These are phyloP conservation scores for Clepsis dumicolana DNA, from an alignment of 2,888 invertebrate species.

Conservation along the genomic window DNA sequence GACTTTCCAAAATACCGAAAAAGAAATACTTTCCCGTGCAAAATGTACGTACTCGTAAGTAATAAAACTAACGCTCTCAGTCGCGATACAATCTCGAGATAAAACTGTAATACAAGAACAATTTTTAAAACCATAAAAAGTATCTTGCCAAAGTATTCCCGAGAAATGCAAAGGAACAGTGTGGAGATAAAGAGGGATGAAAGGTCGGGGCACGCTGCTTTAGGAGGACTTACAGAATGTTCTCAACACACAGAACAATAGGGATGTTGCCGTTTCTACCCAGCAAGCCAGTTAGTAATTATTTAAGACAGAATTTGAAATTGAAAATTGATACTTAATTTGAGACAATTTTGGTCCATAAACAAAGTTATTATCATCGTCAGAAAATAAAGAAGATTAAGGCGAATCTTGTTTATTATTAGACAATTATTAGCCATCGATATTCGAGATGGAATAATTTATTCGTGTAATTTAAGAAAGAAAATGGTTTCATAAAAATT, in stretches of 20 bases:
- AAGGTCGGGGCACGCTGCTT: neutral
- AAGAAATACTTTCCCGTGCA: constrained; percentile 17
- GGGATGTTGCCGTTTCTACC: too few relatives aligned
- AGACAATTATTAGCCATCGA: too few relatives aligned
- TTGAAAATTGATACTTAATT: too few relatives aligned
- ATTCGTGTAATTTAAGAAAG: neutral
- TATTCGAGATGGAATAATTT: too few relatives aligned
- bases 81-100: constrained; percentile 29
- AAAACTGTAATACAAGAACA: constrained; percentile 41
- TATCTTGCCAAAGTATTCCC: constrained; percentile 16
- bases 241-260: neutral
- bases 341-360: too few relatives aligned
- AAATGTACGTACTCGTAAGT: constrained; percentile 19
- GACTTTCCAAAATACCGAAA: neutral
- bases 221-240: neutral
- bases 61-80: constrained; percentile 25
- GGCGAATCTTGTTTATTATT: too few relatives aligned
- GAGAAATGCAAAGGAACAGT: constrained; percentile 17
- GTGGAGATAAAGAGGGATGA: constrained; percentile 20
- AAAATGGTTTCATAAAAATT: neutral
- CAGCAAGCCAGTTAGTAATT: too few relatives aligned
- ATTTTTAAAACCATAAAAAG: constrained; percentile 42
- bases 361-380: too few relatives aligned
- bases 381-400: too few relatives aligned
- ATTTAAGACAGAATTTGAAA: too few relatives aligned